Percentiles rank a stretch among this genome's conserved stretches.
Evolutionary conservation across 2,113 vertebrate genomes (phyloP).

Genomic region (Scortum barcoo): DNA sequence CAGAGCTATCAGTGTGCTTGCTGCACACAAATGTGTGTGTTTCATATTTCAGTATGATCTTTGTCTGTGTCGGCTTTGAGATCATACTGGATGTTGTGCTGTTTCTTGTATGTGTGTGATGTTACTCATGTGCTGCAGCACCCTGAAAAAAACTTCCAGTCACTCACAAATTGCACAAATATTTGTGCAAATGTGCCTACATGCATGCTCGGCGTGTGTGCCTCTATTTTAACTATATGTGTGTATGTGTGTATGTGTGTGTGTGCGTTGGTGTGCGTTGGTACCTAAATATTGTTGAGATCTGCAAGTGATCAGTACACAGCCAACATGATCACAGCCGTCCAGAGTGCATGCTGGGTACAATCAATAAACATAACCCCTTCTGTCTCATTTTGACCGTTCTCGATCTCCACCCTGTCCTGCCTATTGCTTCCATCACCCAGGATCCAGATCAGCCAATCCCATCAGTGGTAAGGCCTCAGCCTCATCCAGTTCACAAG

Average conservation of each 20-base stretch:
- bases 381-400: conserved; percentile 78
- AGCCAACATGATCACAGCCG: conserved; percentile 44
- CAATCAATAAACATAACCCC: conserved; percentile 55
- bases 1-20: neutral
- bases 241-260: neutral
- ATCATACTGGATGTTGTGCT: conserved; percentile 47
- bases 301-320: conserved; percentile 16
- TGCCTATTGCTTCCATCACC: conserved; percentile 90
- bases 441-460: conserved; percentile 99
- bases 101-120: conserved; percentile 23
- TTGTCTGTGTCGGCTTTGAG: neutral
- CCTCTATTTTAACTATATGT: neutral
- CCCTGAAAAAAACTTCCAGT: conserved; percentile 22
- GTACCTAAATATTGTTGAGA: neutral
- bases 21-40: conserved; percentile 4
- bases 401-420: conserved; percentile 93
- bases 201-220: conserved; percentile 23
- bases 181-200: conserved; percentile 29
- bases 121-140: conserved; percentile 11
- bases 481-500: conserved; percentile 81
- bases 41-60: conserved; percentile 45
- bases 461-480: conserved; percentile 98
- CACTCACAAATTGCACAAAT: conserved; percentile 42
- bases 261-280: neutral
- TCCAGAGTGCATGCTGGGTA: conserved; percentile 78